These are phyloP conservation scores for Blastomussa wellsi DNA, from an alignment of 92 coral and sea anemone genomes.

Conservation along the genomic window DNA sequence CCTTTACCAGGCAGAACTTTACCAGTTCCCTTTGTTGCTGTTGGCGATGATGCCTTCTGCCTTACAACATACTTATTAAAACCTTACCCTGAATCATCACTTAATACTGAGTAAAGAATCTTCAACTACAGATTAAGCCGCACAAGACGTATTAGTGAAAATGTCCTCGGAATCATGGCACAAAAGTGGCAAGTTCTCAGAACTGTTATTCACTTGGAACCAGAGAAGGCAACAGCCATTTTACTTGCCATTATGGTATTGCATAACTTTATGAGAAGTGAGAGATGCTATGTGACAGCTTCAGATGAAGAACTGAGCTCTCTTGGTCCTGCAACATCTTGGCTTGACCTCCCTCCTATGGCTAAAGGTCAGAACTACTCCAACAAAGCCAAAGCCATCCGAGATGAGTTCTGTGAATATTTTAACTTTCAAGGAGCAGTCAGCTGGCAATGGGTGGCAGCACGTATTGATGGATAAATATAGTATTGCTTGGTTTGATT, in stretches of 20 bases:
- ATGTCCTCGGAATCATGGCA: neutral
- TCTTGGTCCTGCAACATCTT: too few relatives aligned
- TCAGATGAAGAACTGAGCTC: neutral
- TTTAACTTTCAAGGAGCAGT: slow-evolving; percentile 46
- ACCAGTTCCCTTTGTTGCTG: neutral
- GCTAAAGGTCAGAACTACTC: slow-evolving; percentile 30
- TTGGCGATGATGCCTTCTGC: neutral
- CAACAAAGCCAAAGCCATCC: slow-evolving; percentile 33
- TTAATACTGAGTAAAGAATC: too few relatives aligned
- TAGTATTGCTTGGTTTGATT: too few relatives aligned
- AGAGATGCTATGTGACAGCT: neutral
- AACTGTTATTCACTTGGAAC: too few relatives aligned
- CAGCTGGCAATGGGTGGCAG: slow-evolving; percentile 38
- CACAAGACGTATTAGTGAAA: neutral
- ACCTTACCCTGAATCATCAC: neutral
- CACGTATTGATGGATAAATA: neutral
- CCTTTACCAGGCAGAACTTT: neutral
- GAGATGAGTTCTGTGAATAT: slow-evolving; percentile 40
- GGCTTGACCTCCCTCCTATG: slow-evolving; percentile 2
- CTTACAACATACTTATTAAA: neutral
- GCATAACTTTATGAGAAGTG: neutral
- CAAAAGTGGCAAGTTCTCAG: too few relatives aligned
- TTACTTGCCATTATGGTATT: too few relatives aligned
- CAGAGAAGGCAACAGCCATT: too few relatives aligned
- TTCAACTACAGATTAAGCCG: too few relatives aligned